Evolutionary conservation across 2,888 invertebrate genomes (phyloP).

Genomic region (Philereme transversata): DNA sequence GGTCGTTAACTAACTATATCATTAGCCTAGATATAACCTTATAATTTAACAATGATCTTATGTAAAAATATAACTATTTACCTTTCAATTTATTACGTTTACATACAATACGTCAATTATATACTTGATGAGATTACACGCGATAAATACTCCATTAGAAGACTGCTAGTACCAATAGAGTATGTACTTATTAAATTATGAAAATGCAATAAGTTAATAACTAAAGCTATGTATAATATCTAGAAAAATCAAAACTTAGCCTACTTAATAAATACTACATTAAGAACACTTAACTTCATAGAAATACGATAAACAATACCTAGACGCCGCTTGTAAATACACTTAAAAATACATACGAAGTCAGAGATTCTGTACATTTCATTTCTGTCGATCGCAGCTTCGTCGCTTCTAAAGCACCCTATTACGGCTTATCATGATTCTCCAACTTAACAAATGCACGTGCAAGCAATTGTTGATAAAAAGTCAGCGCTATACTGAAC

Average conservation of each 20-base stretch:
- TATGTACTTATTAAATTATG: conserved; percentile 21
- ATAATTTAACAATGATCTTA: conserved; percentile 67
- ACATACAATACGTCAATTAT: conserved; percentile 21
- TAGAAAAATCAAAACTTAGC: conserved; percentile 30
- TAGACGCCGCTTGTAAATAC: conserved; percentile 1
- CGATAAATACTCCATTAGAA: conserved; percentile 24
- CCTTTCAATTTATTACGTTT: conserved; percentile 33
- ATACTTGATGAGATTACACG: conserved; percentile 35
- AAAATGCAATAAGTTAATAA: conserved; percentile 32
- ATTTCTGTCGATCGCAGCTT: conserved; percentile 11
- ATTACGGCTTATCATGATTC: neutral
- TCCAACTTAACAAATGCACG: neutral
- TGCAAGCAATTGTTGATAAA: too few species aligned
- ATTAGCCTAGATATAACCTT: conserved; percentile 60
- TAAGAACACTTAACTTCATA: conserved; percentile 22
- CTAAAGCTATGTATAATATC: conserved; percentile 18
- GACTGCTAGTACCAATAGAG: conserved; percentile 29
- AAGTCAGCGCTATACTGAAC: too few species aligned
- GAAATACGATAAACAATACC: conserved; percentile 22
- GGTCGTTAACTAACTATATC: conserved; percentile 65
- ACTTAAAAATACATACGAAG: neutral
- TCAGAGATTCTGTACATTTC: conserved; percentile 23
- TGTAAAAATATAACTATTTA: conserved; percentile 76
- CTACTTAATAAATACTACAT: conserved; percentile 25
- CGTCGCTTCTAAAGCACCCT: conserved; percentile 16